Evolutionary conservation across 2,797 vertebrate genomes (phyloP), one percentile per base, ranked within the genome.

Genomic region (Linurgus olivaceus): DNA sequence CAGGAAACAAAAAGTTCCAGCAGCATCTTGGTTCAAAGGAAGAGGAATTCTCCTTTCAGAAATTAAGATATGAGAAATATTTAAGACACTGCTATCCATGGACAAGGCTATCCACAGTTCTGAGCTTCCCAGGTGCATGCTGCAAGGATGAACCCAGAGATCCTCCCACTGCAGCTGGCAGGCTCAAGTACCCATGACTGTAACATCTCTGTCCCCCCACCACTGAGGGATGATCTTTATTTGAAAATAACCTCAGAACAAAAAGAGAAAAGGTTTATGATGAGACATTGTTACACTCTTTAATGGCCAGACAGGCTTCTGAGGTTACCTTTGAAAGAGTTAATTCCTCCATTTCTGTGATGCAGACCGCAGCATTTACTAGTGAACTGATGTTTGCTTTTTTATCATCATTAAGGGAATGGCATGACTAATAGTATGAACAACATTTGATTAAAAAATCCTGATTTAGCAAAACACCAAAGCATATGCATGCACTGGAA

Each of bases 381-480:
- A 18, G n/a, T 1, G 13, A 92, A 89, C 23, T 44, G 52, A 76
- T 50, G 45, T 70, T 74, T 58, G 33, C 72, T 87, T 92, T 89
- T 86, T 80, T 55, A 63, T 86, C 79, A 81, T 82, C 70, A 62
- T 95, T 88, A 95, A 80, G 2, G 0, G 61, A 86, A 93, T 54
- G 86, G 86, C 78, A 84, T 28, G 58, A 45, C 52, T 91, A 90
- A 77, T 57, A 81, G 70, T 62, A 86, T 67, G 92, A 91, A 66
- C 78, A 88, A 68, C 3, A 26, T 17, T 47, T 70, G 58, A 68
- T 66, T 62, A 84, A 38, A 78, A 92, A 90, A 70, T 40, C 68
- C 76, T 86, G 89, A 86, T 86, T 90, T 83, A 94, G 87, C 66
- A 81, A 61, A 93, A 72, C 62, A 55, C 31, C 40, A 91, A 81